Evolutionary conservation across 2,888 invertebrate genomes (phyloP).

Genomic region (Julus scanicus): DNA sequence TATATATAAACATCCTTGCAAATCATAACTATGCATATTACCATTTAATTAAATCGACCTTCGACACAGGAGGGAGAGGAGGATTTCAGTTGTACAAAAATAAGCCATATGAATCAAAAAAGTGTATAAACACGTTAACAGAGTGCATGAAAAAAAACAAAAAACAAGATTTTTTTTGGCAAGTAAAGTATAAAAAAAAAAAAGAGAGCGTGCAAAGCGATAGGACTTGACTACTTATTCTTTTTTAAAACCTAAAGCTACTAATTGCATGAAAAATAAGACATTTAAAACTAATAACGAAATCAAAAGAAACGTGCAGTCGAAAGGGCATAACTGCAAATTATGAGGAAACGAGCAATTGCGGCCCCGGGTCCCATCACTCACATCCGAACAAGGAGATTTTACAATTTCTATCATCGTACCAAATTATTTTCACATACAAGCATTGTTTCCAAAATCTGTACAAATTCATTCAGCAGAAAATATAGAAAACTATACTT

Average conservation of each 20-base stretch:
- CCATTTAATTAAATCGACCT: conserved; percentile 36
- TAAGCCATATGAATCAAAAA: conserved; percentile 47
- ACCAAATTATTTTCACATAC: background rate
- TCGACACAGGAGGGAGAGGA: background rate
- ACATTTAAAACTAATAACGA: conserved; percentile 53
- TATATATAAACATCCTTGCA: conserved; percentile 41
- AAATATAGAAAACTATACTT: background rate
- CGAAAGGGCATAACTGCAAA: background rate
- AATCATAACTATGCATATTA: conserved; percentile 24
- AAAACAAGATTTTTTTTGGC: background rate
- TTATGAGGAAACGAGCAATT: background rate
- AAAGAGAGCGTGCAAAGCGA: conserved; percentile 35
- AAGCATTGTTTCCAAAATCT: background rate
- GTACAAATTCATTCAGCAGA: background rate
- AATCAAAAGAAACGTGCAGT: conserved; percentile 28
- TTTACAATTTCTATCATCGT: background rate
- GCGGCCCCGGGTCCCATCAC: background rate
- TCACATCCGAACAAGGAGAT: background rate
- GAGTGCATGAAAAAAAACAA: conserved; percentile 8
- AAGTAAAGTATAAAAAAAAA: conserved; percentile 17
- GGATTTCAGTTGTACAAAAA: conserved; percentile 43
- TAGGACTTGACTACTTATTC: conserved; percentile 45
- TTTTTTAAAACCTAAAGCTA: conserved; percentile 46
- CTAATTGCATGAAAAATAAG: conserved; percentile 52
- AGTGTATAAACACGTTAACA: conserved; percentile 50